These are phyloP conservation scores for Drosophila tanythrix DNA, from an alignment of 2,888 invertebrate genomes.

Conservation along the genomic window DNA sequence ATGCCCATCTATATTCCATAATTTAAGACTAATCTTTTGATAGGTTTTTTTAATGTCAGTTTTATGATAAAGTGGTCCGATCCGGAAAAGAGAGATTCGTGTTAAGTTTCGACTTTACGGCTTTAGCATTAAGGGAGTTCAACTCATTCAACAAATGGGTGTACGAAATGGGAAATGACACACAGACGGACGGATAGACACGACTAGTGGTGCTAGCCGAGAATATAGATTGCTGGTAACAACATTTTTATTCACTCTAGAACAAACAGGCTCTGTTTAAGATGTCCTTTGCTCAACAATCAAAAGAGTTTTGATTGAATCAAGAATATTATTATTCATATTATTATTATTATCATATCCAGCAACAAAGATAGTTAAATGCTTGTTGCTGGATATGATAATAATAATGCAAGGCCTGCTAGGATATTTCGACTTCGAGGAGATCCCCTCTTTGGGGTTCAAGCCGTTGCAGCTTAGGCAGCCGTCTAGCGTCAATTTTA, in stretches of 20 bases:
- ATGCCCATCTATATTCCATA: not conserved
- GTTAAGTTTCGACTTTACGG: not conserved
- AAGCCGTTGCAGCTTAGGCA: conserved; percentile 20
- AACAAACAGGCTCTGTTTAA: not conserved
- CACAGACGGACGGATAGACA: not conserved
- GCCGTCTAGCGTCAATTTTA: conserved; percentile 66
- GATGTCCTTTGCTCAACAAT: not conserved
- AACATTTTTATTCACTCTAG: not conserved
- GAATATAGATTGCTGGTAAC: no score
- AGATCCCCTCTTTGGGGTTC: not conserved
- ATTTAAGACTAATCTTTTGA: not conserved
- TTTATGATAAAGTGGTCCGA: not conserved
- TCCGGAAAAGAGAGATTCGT: not conserved
- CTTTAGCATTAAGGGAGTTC: not conserved
- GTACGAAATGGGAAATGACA: not conserved
- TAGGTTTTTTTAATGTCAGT: not conserved
- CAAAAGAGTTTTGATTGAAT: not conserved
- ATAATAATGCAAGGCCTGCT: not conserved
- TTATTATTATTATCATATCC: no score
- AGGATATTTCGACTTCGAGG: not conserved
- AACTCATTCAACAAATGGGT: not conserved
- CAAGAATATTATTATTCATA: not conserved
- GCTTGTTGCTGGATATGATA: not conserved
- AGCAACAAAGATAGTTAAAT: no score
- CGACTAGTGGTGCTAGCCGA: not conserved